These are phyloP conservation scores for Syndactyla subalaris DNA, from an alignment of 2,797 vertebrate genomes.

Conservation along the genomic window DNA sequence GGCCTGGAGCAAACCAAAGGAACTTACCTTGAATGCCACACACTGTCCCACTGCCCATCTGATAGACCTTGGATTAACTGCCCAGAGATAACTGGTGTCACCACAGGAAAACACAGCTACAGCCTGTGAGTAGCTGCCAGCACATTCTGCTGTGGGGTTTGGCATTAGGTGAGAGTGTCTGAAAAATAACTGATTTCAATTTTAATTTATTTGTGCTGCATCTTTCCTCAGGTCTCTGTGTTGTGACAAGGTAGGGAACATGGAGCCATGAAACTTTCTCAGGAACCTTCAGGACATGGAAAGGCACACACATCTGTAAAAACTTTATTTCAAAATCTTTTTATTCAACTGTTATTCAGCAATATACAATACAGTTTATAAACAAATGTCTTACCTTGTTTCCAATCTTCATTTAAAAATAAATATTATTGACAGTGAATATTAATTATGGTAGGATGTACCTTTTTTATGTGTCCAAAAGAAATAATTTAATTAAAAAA, in stretches of 20 bases:
- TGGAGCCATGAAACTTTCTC: not conserved
- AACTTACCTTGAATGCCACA: not conserved
- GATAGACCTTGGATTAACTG: not conserved
- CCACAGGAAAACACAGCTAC: not conserved
- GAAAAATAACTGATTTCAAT: not conserved
- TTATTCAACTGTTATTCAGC: slow-evolving; percentile 88
- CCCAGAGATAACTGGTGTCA: not conserved
- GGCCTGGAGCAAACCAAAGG: not conserved
- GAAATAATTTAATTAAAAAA: slow-evolving; percentile 85
- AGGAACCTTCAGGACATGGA: not conserved
- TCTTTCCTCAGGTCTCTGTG: not conserved
- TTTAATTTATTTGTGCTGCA: not conserved
- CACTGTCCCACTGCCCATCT: not conserved
- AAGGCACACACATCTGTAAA: slow-evolving; percentile 43
- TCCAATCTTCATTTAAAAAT: slow-evolving; percentile 94
- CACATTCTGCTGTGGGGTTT: accelerated
- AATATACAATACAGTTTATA: slow-evolving; percentile 91
- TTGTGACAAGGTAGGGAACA: not conserved
- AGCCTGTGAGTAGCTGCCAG: not conserved
- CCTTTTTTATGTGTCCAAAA: slow-evolving; percentile 83
- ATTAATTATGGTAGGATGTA: slow-evolving; percentile 87
- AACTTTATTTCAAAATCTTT: slow-evolving; percentile 87
- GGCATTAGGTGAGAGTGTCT: not conserved
- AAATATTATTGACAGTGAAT: slow-evolving; percentile 92
- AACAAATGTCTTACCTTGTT: slow-evolving; percentile 90